These are phyloP conservation scores for Urocynchramus pylzowi DNA, from an alignment of 2,113 vertebrate species.

Conservation along the genomic window DNA sequence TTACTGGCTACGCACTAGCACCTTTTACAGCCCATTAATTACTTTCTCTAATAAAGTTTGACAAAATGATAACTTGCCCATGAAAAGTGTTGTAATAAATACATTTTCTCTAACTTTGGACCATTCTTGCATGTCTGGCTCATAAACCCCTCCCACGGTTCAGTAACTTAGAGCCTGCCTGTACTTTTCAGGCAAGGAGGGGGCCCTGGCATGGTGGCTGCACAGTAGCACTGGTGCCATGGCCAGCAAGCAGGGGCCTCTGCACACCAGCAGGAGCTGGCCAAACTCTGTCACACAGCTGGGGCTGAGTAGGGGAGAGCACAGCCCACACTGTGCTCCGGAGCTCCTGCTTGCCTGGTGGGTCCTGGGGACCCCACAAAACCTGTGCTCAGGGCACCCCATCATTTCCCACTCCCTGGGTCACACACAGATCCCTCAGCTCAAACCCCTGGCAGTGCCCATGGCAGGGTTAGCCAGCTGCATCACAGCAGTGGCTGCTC, in stretches of 20 bases:
- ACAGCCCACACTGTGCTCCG: neutral
- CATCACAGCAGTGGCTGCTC: neutral
- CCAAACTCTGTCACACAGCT: neutral
- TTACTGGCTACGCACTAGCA: conserved; percentile 81
- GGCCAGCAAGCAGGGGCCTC: neutral
- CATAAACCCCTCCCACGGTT: conserved; percentile 76
- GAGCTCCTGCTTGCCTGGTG: neutral
- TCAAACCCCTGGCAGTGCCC: neutral
- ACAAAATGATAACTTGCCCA: conserved; percentile 87
- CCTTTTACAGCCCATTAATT: conserved; percentile 88
- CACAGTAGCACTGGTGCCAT: neutral
- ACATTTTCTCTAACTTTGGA: conserved; percentile 79
- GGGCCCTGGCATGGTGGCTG: neutral
- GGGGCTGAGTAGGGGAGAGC: neutral
- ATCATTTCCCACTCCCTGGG: neutral
- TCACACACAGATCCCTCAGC: neutral
- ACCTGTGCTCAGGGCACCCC: neutral
- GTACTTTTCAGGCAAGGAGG: conserved; percentile 10
- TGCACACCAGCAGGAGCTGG: neutral
- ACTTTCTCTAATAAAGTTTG: conserved; percentile 86
- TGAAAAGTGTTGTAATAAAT: conserved; percentile 85
- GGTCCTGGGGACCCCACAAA: neutral
- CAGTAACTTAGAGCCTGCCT: conserved; percentile 63
- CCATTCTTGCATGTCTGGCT: conserved; percentile 74
- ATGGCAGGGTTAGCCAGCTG: neutral